Evolutionary conservation across 2,113 vertebrate species (phyloP).

Genomic region (Scytalopus superciliaris): DNA sequence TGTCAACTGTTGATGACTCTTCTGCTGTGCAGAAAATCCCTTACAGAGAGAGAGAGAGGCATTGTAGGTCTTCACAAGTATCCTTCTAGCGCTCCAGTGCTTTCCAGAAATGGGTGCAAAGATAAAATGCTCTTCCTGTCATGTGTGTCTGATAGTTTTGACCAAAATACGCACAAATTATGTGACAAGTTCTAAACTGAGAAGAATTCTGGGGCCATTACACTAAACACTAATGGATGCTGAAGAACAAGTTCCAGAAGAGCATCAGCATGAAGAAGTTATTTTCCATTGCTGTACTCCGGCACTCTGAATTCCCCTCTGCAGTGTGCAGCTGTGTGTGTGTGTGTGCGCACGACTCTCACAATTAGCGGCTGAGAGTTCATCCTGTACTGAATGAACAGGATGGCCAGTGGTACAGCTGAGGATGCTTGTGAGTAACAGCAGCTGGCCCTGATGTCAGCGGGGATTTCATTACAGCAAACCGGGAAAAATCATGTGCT

Average conservation of each 20-base stretch:
- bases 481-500: background rate
- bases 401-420: background rate
- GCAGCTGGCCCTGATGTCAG: background rate
- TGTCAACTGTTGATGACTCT: background rate
- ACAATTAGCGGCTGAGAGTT: background rate
- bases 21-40: accelerated
- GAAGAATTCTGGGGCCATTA: background rate
- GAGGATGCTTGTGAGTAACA: background rate
- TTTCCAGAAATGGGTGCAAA: background rate
- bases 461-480: background rate
- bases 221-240: background rate
- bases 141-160: background rate
- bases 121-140: background rate
- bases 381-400: background rate
- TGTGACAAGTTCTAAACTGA: background rate
- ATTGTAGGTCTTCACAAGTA: background rate
- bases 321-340: accelerated
- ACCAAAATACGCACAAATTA: background rate
- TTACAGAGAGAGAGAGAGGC: background rate
- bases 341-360: background rate
- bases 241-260: background rate
- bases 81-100: background rate
- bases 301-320: background rate
- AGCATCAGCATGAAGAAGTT: background rate
- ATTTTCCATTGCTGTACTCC: background rate